Evolutionary conservation across 2,113 vertebrate species (phyloP), one percentile per base, ranked within the genome.

Genomic region (Cottus gobio): DNA sequence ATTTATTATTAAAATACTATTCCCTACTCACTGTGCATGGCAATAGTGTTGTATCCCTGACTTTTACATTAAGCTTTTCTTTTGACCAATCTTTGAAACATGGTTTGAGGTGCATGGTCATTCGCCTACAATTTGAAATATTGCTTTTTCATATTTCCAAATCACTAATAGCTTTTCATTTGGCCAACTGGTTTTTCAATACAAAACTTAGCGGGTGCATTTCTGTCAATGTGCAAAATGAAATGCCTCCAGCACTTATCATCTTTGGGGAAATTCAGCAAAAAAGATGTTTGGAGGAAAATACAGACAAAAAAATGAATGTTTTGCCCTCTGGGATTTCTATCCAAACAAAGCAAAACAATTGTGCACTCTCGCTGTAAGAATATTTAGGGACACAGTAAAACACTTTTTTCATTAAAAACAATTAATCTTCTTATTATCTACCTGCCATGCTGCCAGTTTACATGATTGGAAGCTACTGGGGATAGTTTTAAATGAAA

Each of bases 131-230:
- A 63, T 85, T 64, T 75, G 11, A 80, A n/a, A 72, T 79, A 61
- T 67, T 61, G 42, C 68, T 36, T 80, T 88, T 89, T 80, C 24
- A 75, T 78, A 71, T 82, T 80, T 84, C 42, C 62, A 83, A 39
- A 79, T 71, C 9, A n/a, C 50, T 78, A 85, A 73, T 79, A 75
- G 61, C 24, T 75, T 85, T 63, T 87, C 64, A 65, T 91, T 90
- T 74, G 77, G 50, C 26, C 30, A 54, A 42, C 31, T 71, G 60
- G 10, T 62, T 69, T 83, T 82, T 50, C 63, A 69, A n/a, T 20
- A 62, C 31, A 77, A 54, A 79, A 42, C 28, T 15, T 68, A 60
- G 28, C 24, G 28, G 78, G 7, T 84, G 80, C 65, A 57, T 37
- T 81, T 84, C 56, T 80, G 75, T 85, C 62, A 72, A 67, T 84